Evolutionary conservation across 1,140 invertebrate species (phyloP), one percentile per base, ranked within the genome.

Genomic region (Pseudomyrmex cubaensis): DNA sequence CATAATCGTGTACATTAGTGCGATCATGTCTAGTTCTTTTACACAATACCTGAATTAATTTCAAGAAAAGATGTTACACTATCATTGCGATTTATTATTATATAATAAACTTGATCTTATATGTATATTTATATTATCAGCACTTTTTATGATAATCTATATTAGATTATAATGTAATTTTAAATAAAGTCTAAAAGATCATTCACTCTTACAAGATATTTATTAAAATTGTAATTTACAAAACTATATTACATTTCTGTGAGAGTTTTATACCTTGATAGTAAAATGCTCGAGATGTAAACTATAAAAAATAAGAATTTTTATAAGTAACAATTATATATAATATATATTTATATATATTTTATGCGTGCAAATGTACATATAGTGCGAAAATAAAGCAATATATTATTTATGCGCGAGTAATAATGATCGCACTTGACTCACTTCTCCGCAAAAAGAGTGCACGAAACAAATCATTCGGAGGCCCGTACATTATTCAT

Each of bases 171-270:
- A 35, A 64, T 69, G 35, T 76, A 25, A 76, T 22, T 64, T 15
- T 35, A 4, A 66, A 25, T 76, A 64, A 22, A 75, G 0, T 25
- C n/a, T 63, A 2, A 61, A 52, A 3, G 54, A 25, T 35, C 35
- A 35, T 12, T 62, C 9, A 62, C 3, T 35, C 74, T 82, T 75
- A 63, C 46, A 75, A 70, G 15, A 9, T 82, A 75, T 87, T 87
- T 87, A 87, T 80, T 80, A 44, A 78, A 86, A 77, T 22, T 22
- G 62, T 20, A 82, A 82, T 15, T 63, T 62, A 82, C 54, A 82
- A 75, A 82, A 75, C 5, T 74, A 35, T 35, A 35, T 35, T 35
- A 35, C 3, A 54, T 52, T 5, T 25, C 0, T 25, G 3, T 25
- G 3, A 25, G 25, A 25, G 2, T 25, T 25, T 25, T 25, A 25